These are phyloP conservation scores for Oryzaephilus surinamensis DNA, from an alignment of 1,140 invertebrate species.

Conservation along the genomic window DNA sequence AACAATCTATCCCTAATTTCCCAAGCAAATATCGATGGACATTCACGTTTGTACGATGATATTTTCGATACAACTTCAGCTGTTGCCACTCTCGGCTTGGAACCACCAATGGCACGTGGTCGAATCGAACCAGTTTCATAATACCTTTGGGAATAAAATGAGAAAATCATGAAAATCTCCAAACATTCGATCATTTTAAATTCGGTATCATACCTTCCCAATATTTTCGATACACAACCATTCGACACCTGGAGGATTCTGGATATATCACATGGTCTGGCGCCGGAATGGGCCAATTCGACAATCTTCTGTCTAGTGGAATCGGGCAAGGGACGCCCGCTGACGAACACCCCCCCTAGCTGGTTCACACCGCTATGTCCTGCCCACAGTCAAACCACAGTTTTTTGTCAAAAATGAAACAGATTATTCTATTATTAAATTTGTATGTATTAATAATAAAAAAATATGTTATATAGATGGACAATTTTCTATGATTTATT, in stretches of 20 bases:
- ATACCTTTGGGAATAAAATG: slow-evolving; percentile 53
- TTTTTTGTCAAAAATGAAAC: background rate
- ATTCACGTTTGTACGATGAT: slow-evolving; percentile 90
- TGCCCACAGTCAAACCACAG: slow-evolving; percentile 40
- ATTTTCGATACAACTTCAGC: slow-evolving; percentile 89
- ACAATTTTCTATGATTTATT: no score
- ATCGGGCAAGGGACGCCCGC: slow-evolving; percentile 93
- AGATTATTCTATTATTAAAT: slow-evolving; percentile 2
- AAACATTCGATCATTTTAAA: background rate
- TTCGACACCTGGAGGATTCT: slow-evolving; percentile 94
- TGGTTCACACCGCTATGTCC: slow-evolving; percentile 97
- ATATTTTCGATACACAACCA: slow-evolving; percentile 90
- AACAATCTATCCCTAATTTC: slow-evolving; percentile 93
- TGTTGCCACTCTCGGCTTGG: slow-evolving; percentile 93
- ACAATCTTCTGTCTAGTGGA: slow-evolving; percentile 96
- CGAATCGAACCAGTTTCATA: slow-evolving; percentile 98
- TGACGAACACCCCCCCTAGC: slow-evolving; percentile 95
- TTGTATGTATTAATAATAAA: slow-evolving; percentile 1
- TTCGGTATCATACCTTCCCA: slow-evolving; percentile 93
- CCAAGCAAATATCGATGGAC: slow-evolving; percentile 97
- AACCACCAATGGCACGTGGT: slow-evolving; percentile 90
- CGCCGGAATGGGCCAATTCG: slow-evolving; percentile 92
- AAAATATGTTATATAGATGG: no score
- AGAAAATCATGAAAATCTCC: background rate
- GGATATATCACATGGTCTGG: slow-evolving; percentile 95